Evolutionary conservation across 2,113 vertebrate species (phyloP).

Genomic region (Scomber scombrus): DNA sequence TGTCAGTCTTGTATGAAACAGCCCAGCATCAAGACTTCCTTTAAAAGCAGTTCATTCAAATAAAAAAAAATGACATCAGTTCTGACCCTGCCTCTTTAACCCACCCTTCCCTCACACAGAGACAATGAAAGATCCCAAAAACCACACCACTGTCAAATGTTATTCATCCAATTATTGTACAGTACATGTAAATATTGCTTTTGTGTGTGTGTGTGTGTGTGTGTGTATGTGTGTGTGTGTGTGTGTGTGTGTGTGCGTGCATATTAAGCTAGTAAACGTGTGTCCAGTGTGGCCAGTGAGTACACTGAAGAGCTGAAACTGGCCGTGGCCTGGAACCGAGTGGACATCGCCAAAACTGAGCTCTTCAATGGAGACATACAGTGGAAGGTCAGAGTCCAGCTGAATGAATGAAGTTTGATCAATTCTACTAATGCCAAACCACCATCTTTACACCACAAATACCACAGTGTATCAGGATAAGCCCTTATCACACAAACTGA

Average conservation of each 20-base stretch:
- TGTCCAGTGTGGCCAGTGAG: constrained; percentile 80
- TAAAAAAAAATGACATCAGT: too few species aligned
- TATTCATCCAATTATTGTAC: background rate
- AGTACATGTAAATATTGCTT: background rate
- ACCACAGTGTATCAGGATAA: too few species aligned
- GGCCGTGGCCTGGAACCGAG: constrained; percentile 91
- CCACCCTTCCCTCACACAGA: too few species aligned
- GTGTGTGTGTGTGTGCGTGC: constrained; percentile 34
- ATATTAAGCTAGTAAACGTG: constrained; percentile 78
- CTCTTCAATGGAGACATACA: constrained; percentile 90
- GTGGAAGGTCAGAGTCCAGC: constrained; percentile 84
- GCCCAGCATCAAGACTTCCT: too few species aligned
- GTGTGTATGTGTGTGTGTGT: constrained; percentile 28
- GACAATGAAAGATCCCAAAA: background rate
- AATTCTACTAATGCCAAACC: too few species aligned
- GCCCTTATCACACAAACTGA: too few species aligned
- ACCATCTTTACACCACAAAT: too few species aligned
- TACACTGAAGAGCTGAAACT: constrained; percentile 90
- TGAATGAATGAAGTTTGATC: background rate
- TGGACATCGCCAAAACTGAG: constrained; percentile 91
- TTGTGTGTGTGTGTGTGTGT: background rate
- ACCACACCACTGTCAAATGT: background rate
- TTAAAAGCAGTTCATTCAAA: too few species aligned
- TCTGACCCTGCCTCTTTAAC: background rate
- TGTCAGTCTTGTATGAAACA: too few species aligned